Evolutionary conservation across 2,113 vertebrate genomes (phyloP), one percentile per base, ranked within the genome.

Genomic region (Struthio camelus): DNA sequence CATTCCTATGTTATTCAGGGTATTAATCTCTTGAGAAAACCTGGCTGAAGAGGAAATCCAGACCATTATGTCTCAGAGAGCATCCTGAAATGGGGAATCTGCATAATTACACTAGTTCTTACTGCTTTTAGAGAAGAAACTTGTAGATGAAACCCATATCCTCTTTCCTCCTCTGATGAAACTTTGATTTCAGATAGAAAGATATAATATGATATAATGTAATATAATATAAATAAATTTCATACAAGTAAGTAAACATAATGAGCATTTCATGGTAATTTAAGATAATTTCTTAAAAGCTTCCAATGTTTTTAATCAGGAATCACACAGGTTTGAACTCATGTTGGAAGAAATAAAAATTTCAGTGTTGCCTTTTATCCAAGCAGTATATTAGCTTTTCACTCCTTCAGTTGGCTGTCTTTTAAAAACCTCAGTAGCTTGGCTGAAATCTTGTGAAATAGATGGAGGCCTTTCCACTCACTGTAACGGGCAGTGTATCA

Each of bases 331-430:
- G 12, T 84, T 80, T 71, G 40, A 70, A 4, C 7, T 65, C 15
- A 56, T 12, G 13, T 32, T 76, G 7, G 16, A 76, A 89, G n/a
- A 84, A 51, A 69, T 24, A 48, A 46, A 24, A 14, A 65, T 76
- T 82, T 79, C 42, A 64, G 19, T 44, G 23, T 4, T 64, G 23
- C 30, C 51, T 2, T 66, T 19, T 77, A 18, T 34, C 70, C 19
- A 89, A 79, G 61, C 46, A 44, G 10, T 18, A 7, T 23, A 64
- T 36, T 65, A 71, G 3, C 32, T 72, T 84, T 87, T 15, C 23
- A 7, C 11, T 46, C 13, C 42, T 85, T 90, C 64, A 42, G 0
- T 0, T 28, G 6, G 1, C 5, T 62, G 27, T 42, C 32, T 38
- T 56, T 64, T 51, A 81, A 79, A 86, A 84, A 25, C 8, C 4